These are phyloP conservation scores for Ivindomyrus marchei DNA, from an alignment of 2,113 vertebrate species.

Conservation along the genomic window DNA sequence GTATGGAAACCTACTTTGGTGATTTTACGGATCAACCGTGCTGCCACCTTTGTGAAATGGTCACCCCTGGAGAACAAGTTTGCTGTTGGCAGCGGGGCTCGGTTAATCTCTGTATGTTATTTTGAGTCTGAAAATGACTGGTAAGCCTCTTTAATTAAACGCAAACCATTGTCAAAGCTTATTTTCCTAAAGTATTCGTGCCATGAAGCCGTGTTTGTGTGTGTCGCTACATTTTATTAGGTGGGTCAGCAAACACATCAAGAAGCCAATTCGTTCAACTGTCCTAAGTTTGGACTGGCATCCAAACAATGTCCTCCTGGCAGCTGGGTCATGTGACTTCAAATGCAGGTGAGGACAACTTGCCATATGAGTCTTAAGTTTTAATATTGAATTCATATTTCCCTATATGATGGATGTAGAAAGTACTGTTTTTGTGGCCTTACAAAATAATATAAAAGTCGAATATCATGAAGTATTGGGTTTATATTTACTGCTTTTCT, in stretches of 20 bases:
- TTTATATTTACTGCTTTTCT: not conserved
- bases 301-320: slow-evolving; percentile 95
- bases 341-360: slow-evolving; percentile 82
- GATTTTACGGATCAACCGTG: slow-evolving; percentile 94
- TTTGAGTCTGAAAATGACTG: slow-evolving; percentile 99
- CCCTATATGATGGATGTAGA: not conserved
- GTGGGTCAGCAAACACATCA: slow-evolving; percentile 99
- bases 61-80: slow-evolving; percentile 98
- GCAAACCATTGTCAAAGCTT: not conserved
- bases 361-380: not conserved
- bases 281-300: slow-evolving; percentile 98
- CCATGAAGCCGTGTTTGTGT: not conserved
- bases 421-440: not conserved
- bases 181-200: not conserved
- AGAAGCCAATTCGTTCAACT: slow-evolving; percentile 95
- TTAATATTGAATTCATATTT: not conserved
- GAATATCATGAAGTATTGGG: not conserved
- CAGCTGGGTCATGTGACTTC: slow-evolving; percentile 96
- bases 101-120: slow-evolving; percentile 98
- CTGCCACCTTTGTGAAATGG: slow-evolving; percentile 97
- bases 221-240: slow-evolving; percentile 46
- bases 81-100: slow-evolving; percentile 91
- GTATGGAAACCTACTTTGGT: slow-evolving; percentile 97
- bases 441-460: not conserved
- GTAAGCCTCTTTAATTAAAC: slow-evolving; percentile 54